Evolutionary conservation across 2,113 vertebrate species (phyloP).

Genomic region (Oophaga pumilio): DNA sequence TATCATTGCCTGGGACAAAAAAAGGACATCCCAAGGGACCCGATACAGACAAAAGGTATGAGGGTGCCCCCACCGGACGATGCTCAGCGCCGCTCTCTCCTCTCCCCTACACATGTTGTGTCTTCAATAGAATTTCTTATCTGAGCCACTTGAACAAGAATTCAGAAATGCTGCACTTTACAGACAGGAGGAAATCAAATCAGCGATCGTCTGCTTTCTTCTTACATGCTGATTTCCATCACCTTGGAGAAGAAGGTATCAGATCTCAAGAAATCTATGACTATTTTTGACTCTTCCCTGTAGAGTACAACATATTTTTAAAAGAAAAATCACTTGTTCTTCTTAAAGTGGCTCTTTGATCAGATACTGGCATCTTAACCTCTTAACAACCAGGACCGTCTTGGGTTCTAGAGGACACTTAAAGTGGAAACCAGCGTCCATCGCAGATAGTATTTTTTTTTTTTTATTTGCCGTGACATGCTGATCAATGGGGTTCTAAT

Average conservation of each 20-base stretch:
- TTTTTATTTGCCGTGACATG: background rate
- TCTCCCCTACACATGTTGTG: background rate
- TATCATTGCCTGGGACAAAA: constrained; percentile 22
- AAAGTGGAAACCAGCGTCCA: background rate
- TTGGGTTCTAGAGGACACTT: background rate
- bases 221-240: background rate
- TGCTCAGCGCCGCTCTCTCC: background rate
- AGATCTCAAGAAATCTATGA: background rate
- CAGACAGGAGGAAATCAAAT: constrained; percentile 10
- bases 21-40: background rate
- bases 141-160: background rate
- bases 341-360: background rate
- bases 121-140: constrained; percentile 20
- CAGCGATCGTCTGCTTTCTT: constrained; percentile 11
- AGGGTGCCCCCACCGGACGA: background rate
- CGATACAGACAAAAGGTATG: constrained; percentile 5
- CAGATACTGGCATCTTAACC: background rate
- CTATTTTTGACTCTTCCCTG: background rate
- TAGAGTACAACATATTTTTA: background rate
- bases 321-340: background rate
- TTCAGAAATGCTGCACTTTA: background rate
- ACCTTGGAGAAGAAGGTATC: background rate
- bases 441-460: background rate
- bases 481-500: background rate
- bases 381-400: background rate